phyloP scores from a whole-genome alignment of 1,140 invertebrate species.

The Drosophila chauvacae region DNA sequence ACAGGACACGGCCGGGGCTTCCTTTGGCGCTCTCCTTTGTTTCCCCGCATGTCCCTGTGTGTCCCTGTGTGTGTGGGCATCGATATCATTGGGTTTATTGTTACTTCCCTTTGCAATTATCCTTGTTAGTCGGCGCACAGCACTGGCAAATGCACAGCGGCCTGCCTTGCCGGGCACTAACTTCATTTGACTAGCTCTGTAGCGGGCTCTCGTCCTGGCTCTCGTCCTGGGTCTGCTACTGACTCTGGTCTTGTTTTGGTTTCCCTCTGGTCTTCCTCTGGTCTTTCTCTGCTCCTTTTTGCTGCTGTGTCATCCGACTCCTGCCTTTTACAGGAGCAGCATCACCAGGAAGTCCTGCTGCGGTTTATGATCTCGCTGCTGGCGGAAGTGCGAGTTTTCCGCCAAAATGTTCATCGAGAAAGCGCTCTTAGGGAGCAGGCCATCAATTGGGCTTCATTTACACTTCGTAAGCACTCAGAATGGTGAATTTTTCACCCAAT shows the following conservation, averaged over 20 bases:
- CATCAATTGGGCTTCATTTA: constrained; percentile 11
- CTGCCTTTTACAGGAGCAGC: constrained; percentile 28
- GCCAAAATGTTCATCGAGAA: constrained; percentile 3
- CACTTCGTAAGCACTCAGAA: constrained; percentile 9
- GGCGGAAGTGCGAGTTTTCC: neutral
- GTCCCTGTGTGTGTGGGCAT: constrained; percentile 38
- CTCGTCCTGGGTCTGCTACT: neutral
- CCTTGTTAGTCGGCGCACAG: constrained; percentile 69
- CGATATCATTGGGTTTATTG: constrained; percentile 81
- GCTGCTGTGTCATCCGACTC: constrained; percentile 34
- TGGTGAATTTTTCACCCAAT: constrained; percentile 3
- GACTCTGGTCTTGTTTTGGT: too few relatives aligned
- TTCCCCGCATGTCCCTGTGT: neutral
- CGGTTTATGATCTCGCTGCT: constrained; percentile 26
- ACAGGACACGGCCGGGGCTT: constrained; percentile 43
- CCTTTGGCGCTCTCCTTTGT: constrained; percentile 28
- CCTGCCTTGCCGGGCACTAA: neutral
- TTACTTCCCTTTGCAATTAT: constrained; percentile 82
- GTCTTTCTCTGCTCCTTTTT: neutral
- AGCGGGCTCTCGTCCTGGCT: neutral
- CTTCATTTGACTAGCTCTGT: constrained; percentile 18
- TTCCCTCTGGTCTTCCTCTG: too few relatives aligned
- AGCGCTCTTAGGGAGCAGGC: neutral
- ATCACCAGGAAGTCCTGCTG: constrained; percentile 29
- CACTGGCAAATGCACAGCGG: constrained; percentile 51